A percentile compares a stretch with the other conserved stretches of the same genome.
Evolutionary conservation across 2,797 vertebrate genomes (phyloP).

Genomic region (Gorsachius magnificus): DNA sequence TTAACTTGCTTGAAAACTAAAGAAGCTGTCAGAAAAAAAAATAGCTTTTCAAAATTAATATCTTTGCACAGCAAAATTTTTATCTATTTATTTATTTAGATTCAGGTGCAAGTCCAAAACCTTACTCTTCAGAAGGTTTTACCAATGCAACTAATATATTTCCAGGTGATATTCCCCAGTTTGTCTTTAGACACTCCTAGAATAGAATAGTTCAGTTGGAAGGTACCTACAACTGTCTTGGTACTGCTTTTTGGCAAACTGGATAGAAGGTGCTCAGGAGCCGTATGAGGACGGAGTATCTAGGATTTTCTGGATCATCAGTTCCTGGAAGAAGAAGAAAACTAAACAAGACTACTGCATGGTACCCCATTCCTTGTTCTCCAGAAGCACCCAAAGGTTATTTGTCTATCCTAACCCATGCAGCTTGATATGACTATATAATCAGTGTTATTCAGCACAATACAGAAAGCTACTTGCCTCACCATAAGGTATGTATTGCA

Average conservation of each 20-base stretch:
- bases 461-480: background rate
- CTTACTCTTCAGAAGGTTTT: background rate
- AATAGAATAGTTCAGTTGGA: background rate
- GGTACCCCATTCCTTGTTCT: background rate
- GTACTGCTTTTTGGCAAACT: background rate
- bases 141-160: background rate
- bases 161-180: background rate
- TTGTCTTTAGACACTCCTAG: background rate
- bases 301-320: background rate
- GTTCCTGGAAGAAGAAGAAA: background rate
- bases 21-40: background rate
- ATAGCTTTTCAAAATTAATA: background rate
- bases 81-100: background rate
- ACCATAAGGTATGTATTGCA: background rate
- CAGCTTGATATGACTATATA: background rate
- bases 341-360: rapidly evolving
- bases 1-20: background rate
- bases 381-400: background rate
- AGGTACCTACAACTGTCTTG: background rate
- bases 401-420: background rate
- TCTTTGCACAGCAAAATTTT: background rate
- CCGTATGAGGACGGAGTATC: background rate
- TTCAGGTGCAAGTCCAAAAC: background rate
- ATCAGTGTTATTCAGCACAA: background rate
- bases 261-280: background rate